These are phyloP conservation scores for Myocastor coypus DNA, from an alignment of 2,113 vertebrate species.

Conservation along the genomic window DNA sequence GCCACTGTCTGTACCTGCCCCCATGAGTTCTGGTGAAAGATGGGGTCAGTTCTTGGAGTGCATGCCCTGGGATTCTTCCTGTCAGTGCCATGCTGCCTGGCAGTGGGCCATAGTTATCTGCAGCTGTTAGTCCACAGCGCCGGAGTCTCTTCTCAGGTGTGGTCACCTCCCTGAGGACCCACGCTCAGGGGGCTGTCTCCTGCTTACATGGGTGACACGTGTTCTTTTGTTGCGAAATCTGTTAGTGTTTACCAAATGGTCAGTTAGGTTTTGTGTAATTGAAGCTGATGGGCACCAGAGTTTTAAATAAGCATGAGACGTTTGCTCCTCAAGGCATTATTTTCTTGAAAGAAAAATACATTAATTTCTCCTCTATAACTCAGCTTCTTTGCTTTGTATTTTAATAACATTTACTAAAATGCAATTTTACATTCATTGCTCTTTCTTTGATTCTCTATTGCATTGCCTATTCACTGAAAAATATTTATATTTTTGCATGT, in stretches of 20 bases:
- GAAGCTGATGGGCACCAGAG: neutral
- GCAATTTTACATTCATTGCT: conserved; percentile 4
- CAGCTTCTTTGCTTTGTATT: conserved; percentile 28
- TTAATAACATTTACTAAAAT: conserved; percentile 31
- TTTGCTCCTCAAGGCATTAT: neutral
- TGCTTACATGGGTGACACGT: neutral
- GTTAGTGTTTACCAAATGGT: neutral
- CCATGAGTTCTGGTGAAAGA: neutral
- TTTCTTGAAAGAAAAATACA: neutral
- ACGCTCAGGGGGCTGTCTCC: neutral
- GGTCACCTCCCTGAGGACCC: neutral
- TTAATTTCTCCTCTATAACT: conserved; percentile 14
- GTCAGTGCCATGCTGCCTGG: neutral
- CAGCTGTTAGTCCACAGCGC: neutral
- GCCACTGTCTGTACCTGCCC: neutral
- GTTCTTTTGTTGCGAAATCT: conserved; percentile 16
- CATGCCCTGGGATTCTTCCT: neutral
- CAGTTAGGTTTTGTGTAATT: neutral
- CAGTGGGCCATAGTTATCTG: neutral
- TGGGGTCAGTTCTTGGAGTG: neutral
- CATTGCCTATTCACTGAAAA: neutral
- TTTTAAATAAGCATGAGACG: neutral
- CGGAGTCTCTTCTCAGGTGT: neutral
- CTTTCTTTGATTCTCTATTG: neutral
- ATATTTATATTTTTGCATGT: neutral